These are phyloP conservation scores for Crossaster papposus DNA, from an alignment of 53 echinoderm and acorn worm genomes.

Conservation along the genomic window DNA sequence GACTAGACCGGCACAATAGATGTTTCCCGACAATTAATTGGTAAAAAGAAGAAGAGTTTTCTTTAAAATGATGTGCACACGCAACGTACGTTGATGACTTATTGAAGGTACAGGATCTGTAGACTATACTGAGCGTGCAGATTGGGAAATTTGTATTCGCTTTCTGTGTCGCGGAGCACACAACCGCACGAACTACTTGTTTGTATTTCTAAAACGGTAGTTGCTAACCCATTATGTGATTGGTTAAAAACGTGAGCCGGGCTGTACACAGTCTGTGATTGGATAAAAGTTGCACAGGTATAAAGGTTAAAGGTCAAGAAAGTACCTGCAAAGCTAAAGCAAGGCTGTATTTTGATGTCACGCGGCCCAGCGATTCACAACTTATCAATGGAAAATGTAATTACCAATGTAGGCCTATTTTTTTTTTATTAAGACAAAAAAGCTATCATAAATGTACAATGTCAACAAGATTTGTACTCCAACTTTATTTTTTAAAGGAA, in stretches of 20 bases:
- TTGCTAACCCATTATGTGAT: conserved; percentile 7
- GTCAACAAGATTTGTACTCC: too few species aligned
- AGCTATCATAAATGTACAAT: too few species aligned
- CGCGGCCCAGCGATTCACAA: too few species aligned
- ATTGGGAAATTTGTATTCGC: background rate
- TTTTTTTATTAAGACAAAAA: too few species aligned
- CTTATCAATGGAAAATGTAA: too few species aligned
- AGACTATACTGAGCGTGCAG: conserved; percentile 11
- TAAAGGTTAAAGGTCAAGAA: background rate
- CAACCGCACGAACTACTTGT: conserved; percentile 5
- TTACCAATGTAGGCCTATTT: too few species aligned
- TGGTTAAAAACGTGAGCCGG: background rate
- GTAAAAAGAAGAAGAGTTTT: too few species aligned
- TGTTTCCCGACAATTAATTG: too few species aligned
- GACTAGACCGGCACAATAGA: too few species aligned
- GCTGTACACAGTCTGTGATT: background rate
- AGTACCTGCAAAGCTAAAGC: background rate
- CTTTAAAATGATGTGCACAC: background rate
- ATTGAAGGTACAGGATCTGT: background rate
- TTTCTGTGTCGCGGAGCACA: background rate
- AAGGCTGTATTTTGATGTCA: background rate
- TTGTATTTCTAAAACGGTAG: background rate
- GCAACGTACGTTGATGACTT: background rate
- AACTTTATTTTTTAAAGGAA: too few species aligned
- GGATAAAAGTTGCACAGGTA: conserved; percentile 28